These are phyloP conservation scores for Venustaconcha ellipsiformis DNA, from an alignment of 1,140 invertebrate genomes.

Conservation along the genomic window DNA sequence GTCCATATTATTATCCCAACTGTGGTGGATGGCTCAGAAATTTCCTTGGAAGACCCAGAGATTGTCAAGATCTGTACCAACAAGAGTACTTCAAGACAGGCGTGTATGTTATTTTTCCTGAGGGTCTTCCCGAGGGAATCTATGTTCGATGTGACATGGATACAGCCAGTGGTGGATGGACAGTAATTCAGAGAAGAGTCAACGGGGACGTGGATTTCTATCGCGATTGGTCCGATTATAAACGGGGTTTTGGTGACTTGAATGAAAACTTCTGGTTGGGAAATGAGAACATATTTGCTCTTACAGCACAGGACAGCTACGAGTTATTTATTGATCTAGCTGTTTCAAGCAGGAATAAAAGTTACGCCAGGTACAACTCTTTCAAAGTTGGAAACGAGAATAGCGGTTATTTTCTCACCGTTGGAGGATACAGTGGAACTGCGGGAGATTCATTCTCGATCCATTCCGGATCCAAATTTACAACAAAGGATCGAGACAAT, in stretches of 20 bases:
- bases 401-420: background rate
- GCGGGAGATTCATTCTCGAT: background rate
- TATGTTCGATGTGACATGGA: background rate
- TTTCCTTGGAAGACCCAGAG: slow-evolving; percentile 1
- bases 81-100: background rate
- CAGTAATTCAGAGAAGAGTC: slow-evolving; percentile 8
- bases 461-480: background rate
- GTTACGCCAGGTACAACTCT: background rate
- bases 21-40: no score
- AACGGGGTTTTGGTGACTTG: slow-evolving; percentile 4
- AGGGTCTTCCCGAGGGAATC: background rate
- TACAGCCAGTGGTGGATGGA: slow-evolving; percentile 6
- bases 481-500: slow-evolving; percentile 16
- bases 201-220: background rate
- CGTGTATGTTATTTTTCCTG: slow-evolving; percentile 2
- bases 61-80: slow-evolving; percentile 6
- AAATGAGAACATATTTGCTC: slow-evolving; percentile 5
- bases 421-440: slow-evolving; percentile 8
- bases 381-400: slow-evolving; percentile 2
- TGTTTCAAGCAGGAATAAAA: background rate
- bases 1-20: no score
- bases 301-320: background rate
- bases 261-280: slow-evolving; percentile 6
- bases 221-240: slow-evolving; percentile 4
- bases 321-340: background rate